Base-by-base conservation (phyloP, 2,888 invertebrate genomes). In the Argyresthia goedartella region DNA sequence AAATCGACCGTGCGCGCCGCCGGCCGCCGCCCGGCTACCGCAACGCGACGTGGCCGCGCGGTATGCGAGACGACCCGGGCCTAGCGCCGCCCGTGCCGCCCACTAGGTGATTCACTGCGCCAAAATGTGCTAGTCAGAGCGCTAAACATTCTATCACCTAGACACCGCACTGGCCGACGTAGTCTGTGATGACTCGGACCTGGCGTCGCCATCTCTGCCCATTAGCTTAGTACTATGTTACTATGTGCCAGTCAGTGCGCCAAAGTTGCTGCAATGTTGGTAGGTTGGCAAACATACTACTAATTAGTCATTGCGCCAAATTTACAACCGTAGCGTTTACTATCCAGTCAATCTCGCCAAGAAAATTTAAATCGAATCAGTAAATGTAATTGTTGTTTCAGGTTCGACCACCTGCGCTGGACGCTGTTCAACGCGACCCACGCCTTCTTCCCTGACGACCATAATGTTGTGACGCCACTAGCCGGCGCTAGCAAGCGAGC, bases 371-470 rank as follows among this genome's bases (percentile, higher is more conserved):
- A n/a, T n/a, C n/a, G n/a, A 25, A 25, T 25, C 25, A 25, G 6
- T 6, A 25, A 25, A 25, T 25, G 25, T 25, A 13, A 46, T 44
- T 49, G 9, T 39, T 7, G 1, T n/a, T 92, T 14, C 59, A 71
- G 81, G 58, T 84, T 82, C 81, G 96, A 97, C 79, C 90, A 97
- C 57, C 88, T 95, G 49, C 91, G 91, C 45, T 98, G 97, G 94
- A 91, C 93, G 52, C 92, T 93, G 68, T 93, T 98, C 73, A 97
- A 97, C 69, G 88, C 88, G 56, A 92, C 93, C 14, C 95, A 97
- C 72, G 90, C 94, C 42, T 93, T 93, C 73, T 90, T 94, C 74
- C 91, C 93, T 25, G 92, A 93, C 73, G 95, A 96, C 66, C 93
- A 92, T 65, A 90, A 89, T 58, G 93, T 91, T 57, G 82, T 92